Conservation (phyloP, 2,797 vertebrate genomes). For the Peromyscus attwateri region DNA sequence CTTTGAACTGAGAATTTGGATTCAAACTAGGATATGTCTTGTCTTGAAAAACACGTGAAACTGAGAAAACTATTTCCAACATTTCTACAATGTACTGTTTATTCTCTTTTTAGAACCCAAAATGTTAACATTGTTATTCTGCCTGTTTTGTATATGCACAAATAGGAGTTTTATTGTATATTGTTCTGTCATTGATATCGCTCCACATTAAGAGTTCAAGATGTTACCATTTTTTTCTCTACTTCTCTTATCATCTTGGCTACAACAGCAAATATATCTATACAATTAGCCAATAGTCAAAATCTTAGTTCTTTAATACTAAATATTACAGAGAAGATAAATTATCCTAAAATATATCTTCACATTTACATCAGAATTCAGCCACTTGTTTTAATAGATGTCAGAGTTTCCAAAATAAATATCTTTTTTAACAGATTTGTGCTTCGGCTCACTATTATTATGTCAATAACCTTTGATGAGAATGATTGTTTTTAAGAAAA, state of each 20-base stretch:
- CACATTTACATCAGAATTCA: neutral
- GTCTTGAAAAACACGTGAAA: neutral
- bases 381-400: neutral
- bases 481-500: neutral
- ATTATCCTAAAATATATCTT: no score
- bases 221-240: neutral
- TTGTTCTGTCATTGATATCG: neutral
- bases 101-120: neutral
- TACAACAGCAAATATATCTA: neutral
- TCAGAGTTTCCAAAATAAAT: neutral
- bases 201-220: neutral
- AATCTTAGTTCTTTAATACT: neutral
- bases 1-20: neutral
- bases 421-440: no score
- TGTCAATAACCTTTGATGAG: neutral
- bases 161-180: neutral
- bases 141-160: neutral
- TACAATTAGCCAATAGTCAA: neutral
- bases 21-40: constrained; percentile 7
- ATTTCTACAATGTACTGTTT: neutral
- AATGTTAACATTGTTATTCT: neutral
- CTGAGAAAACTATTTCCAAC: neutral
- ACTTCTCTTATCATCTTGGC: neutral
- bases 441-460: neutral
- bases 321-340: neutral